These are phyloP conservation scores for Pterobdella sp. DNA, from an alignment of 2,888 invertebrate species.

Conservation along the genomic window DNA sequence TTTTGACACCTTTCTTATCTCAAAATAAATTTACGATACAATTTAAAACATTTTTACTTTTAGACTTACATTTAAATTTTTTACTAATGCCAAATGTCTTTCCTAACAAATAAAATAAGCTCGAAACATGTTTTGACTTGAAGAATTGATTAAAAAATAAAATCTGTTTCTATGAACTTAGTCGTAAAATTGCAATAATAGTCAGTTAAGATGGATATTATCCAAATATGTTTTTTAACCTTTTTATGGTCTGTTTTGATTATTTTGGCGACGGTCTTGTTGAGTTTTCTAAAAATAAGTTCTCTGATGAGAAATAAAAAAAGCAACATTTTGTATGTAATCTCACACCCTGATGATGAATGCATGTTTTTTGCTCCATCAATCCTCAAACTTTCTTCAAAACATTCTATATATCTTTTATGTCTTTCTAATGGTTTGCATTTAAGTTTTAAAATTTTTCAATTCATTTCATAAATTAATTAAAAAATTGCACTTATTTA, in stretches of 20 bases:
- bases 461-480: constrained; percentile 1
- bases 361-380: constrained; percentile 95
- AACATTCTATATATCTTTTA: constrained; percentile 34
- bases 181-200: not conserved
- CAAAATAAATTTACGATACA: not conserved
- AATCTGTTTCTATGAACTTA: not conserved
- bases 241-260: not conserved
- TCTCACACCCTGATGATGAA: constrained; percentile 96
- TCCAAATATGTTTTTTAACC: not conserved
- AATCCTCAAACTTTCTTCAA: constrained; percentile 35
- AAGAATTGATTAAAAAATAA: not conserved
- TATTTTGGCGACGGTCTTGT: not conserved
- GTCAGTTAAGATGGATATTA: not conserved
- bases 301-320: not conserved
- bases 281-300: not conserved
- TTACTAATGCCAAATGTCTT: too few relatives aligned
- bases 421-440: constrained; percentile 38
- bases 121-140: too few relatives aligned
- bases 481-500: constrained; percentile 1
- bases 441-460: not conserved
- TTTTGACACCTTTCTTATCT: not conserved
- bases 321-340: constrained; percentile 58
- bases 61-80: too few relatives aligned
- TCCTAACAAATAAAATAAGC: too few relatives aligned
- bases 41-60: too few relatives aligned